Conservation (phyloP, 2,888 invertebrate species). For the Siphlonurus alternatus region DNA sequence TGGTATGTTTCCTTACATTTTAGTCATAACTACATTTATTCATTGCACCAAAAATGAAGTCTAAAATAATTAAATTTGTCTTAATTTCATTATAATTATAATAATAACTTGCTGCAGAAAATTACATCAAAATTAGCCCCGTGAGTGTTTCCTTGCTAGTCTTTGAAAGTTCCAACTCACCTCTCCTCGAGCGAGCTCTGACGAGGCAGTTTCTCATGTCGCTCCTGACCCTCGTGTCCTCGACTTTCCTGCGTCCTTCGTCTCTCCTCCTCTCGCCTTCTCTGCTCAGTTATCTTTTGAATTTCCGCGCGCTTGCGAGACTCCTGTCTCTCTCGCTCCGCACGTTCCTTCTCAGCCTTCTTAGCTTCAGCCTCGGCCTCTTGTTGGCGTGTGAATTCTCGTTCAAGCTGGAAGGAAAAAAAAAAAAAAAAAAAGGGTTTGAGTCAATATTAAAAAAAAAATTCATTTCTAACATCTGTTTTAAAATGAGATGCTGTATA, state of each 20-base stretch:
- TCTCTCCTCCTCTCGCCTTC: constrained; percentile 53
- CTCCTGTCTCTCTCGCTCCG: constrained; percentile 69
- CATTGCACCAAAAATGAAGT: no score
- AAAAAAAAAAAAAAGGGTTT: constrained; percentile 3
- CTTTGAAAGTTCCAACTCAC: no score
- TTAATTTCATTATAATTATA: no score
- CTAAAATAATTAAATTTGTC: no score
- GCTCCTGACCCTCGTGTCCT: constrained; percentile 1
- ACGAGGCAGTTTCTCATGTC: background rate
- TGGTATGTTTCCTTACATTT: no score
- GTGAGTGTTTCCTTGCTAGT: no score
- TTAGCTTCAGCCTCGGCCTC: constrained; percentile 61
- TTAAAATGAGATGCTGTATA: no score
- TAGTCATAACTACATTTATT: no score
- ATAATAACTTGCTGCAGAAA: no score
- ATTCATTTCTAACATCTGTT: no score
- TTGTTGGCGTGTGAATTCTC: constrained; percentile 67
- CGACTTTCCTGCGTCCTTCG: constrained; percentile 33
- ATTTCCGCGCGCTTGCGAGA: constrained; percentile 75
- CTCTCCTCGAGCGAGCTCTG: constrained; percentile 4
- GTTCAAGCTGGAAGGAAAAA: constrained; percentile 48
- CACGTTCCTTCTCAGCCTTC: constrained; percentile 57
- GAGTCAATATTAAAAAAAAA: background rate
- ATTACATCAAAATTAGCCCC: background rate
- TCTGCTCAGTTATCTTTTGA: constrained; percentile 61